A percentile compares a stretch with the other conserved stretches of the same genome.
phyloP scores from a whole-genome alignment of 2,113 vertebrate genomes.

The Bettongia penicillata region DNA sequence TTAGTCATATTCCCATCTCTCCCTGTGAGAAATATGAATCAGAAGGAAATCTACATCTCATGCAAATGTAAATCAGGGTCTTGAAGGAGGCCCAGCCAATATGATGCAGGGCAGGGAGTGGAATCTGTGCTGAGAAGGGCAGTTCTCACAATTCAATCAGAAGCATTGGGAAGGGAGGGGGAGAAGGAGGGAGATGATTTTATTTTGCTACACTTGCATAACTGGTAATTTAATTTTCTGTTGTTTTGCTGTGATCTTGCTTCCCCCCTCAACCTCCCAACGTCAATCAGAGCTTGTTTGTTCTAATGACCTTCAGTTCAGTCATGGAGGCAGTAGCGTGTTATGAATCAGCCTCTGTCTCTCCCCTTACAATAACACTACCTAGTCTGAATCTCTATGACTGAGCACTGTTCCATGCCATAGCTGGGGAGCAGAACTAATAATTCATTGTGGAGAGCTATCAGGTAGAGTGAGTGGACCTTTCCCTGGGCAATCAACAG shows the following conservation, averaged over 20 bases:
- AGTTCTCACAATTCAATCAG: neutral
- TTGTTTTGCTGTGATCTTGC: neutral
- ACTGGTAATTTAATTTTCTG: slow-evolving; percentile 82
- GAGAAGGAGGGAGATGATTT: slow-evolving; percentile 54
- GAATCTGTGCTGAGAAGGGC: neutral
- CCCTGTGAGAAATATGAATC: neutral
- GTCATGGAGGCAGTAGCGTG: slow-evolving; percentile 52
- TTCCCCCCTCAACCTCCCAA: slow-evolving; percentile 75
- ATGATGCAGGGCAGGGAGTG: neutral
- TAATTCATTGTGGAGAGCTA: neutral
- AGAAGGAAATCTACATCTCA: neutral
- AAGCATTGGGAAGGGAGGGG: neutral
- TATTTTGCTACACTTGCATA: slow-evolving; percentile 80
- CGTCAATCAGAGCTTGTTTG: slow-evolving; percentile 49
- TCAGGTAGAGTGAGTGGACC: neutral
- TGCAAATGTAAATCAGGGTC: neutral
- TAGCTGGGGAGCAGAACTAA: neutral
- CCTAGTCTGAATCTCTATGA: neutral
- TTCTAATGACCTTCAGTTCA: slow-evolving; percentile 67
- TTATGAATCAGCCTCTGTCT: neutral
- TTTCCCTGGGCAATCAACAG: neutral
- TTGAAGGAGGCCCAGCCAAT: neutral
- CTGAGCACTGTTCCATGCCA: neutral
- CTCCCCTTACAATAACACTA: slow-evolving; percentile 3
- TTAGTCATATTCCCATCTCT: neutral